These are phyloP conservation scores for Gallinago paraguaiae DNA, from an alignment of 2,113 vertebrate genomes.

Conservation along the genomic window DNA sequence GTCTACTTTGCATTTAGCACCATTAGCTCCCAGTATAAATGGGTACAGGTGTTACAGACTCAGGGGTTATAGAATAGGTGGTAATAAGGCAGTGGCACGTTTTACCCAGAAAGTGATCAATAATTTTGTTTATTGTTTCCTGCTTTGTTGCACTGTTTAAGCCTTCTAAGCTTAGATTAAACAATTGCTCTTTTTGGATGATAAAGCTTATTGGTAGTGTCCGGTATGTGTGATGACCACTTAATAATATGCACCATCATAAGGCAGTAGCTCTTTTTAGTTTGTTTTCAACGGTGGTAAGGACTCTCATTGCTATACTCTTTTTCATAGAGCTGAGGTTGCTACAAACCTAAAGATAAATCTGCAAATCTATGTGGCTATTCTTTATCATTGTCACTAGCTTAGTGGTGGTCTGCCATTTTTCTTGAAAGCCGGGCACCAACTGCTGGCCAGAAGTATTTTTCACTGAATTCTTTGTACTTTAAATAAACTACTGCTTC, in stretches of 20 bases:
- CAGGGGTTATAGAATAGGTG: background rate
- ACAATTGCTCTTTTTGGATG: background rate
- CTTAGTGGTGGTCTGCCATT: conserved; percentile 84
- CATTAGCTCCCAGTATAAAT: background rate
- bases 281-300: conserved; percentile 28
- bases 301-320: background rate
- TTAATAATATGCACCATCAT: conserved; percentile 16
- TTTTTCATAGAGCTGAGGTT: conserved; percentile 52
- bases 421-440: conserved; percentile 85
- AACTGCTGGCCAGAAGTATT: conserved; percentile 88
- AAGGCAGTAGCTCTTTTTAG: background rate
- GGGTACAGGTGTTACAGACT: background rate
- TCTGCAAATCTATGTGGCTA: conserved; percentile 80
- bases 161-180: conserved; percentile 7
- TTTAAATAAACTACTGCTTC: conserved; percentile 91
- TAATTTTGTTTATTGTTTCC: background rate
- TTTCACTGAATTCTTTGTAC: conserved; percentile 87
- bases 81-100: background rate
- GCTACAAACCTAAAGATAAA: conserved; percentile 79
- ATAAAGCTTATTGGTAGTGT: conserved; percentile 27
- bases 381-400: conserved; percentile 86
- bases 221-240: background rate
- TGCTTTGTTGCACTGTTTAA: background rate
- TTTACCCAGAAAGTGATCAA: background rate
- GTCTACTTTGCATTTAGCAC: background rate